phyloP scores from a whole-genome alignment of 2,888 invertebrate genomes.

The Brassicogethes aeneus region DNA sequence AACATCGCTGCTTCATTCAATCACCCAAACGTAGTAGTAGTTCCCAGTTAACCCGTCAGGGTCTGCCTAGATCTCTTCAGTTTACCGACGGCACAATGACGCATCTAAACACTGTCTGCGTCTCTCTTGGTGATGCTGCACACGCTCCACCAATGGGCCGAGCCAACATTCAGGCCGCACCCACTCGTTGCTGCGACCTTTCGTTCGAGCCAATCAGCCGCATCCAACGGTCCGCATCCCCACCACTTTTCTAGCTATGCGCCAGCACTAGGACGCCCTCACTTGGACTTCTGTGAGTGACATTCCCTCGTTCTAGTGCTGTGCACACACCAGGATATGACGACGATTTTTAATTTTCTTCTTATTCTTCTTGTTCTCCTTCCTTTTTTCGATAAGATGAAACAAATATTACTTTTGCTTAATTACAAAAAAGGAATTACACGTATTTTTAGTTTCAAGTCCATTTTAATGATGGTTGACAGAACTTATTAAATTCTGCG shows the following conservation, averaged over 20 bases:
- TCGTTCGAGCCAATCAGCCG: slow-evolving; percentile 24
- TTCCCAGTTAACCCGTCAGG: slow-evolving; percentile 1
- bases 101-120: slow-evolving; percentile 30
- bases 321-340: background rate
- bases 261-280: background rate
- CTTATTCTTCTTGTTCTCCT: background rate
- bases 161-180: slow-evolving; percentile 18
- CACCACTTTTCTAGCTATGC: background rate
- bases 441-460: background rate
- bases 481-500: background rate
- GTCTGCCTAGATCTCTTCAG: slow-evolving; percentile 9
- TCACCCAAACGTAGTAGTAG: background rate
- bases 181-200: slow-evolving; percentile 18
- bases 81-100: slow-evolving; percentile 33
- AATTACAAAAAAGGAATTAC: background rate
- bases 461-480: background rate
- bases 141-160: slow-evolving; percentile 27
- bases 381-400: background rate
- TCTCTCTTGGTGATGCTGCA: slow-evolving; percentile 37
- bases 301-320: background rate
- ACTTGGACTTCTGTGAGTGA: background rate
- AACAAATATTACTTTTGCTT: background rate
- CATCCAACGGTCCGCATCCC: slow-evolving; percentile 14
- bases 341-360: background rate
- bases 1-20: background rate